Evolutionary conservation across 2,888 invertebrate species (phyloP).

Genomic region (Schizotus pectinicornis): DNA sequence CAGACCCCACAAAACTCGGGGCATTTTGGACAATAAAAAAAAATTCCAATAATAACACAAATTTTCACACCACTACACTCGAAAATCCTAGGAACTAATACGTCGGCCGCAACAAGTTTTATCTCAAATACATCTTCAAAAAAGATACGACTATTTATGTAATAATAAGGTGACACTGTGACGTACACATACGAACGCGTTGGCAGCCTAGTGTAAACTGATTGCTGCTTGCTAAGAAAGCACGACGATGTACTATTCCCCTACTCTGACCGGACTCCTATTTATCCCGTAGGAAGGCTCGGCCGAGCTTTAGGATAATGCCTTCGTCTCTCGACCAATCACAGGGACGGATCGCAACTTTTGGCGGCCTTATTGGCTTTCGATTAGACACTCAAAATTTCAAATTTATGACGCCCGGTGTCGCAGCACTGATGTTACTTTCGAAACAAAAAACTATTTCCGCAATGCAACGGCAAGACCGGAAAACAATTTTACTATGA

Average conservation of each 20-base stretch:
- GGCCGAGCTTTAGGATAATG: conserved; percentile 34
- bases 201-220: conserved; percentile 44
- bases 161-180: conserved; percentile 33
- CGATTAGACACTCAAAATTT: no score
- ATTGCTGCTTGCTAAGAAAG: conserved; percentile 41
- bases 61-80: conserved; percentile 34
- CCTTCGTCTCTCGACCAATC: conserved; percentile 30
- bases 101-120: conserved; percentile 18
- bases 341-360: neutral
- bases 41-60: conserved; percentile 13
- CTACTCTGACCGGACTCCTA: conserved; percentile 46
- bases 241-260: conserved; percentile 49
- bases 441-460: no score
- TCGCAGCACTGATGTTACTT: no score
- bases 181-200: conserved; percentile 35
- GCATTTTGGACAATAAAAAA: conserved; percentile 18
- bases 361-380: neutral
- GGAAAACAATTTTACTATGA: no score
- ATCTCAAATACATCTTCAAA: conserved; percentile 38
- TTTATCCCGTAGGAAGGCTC: conserved; percentile 50
- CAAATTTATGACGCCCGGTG: no score
- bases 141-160: conserved; percentile 36
- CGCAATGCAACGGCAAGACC: no score
- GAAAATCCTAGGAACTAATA: conserved; percentile 20
- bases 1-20: conserved; percentile 24